Evolutionary conservation across 2,888 invertebrate species (phyloP), one percentile per base, ranked within the genome.

Genomic region (Byasa hedistus): DNA sequence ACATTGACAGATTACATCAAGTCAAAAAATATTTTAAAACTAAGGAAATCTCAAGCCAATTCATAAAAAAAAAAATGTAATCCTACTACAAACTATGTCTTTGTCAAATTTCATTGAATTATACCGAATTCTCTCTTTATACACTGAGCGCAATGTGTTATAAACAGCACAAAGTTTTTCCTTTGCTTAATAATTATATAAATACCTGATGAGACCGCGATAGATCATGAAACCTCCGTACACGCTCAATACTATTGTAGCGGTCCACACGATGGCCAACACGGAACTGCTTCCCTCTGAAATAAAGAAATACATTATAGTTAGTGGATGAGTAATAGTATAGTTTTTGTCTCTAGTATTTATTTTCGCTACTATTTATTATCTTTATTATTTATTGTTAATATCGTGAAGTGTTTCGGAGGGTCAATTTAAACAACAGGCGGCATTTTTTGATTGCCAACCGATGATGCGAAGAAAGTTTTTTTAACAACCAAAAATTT

Each of bases 271-370:
- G 52, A 88, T 80, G 1, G 81, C 83, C 71, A 89, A 68, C 23
- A 88, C 73, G 3, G 89, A 85, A 63, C 74, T 81, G 73, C 84
- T 85, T 63, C 89, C 89, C 84, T 89, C 91, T 91, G 81, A 8
- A 56, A 59, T n/a, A 44, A 36, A 36, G 32, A 36, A 36, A 36
- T 36, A 36, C 5, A 36, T 36, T 36, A 7, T 36, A 36, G 4
- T 36, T 36, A 4, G 32, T 7, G 32, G 8, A 32, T 10, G 7
- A 32, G 32, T 32, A 32, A 1, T 7, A 32, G 32, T 32, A 32
- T 10, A 32, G 32, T 32, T 32, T 1, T 32, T 1, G 8, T 8
- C 4, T 10, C 8, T 32, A 10, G 32, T 32, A 10, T 32, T 32
- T 32, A 32, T 7, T 7, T 32, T 10, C 32, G 10, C 10, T 10